Evolutionary conservation across 2,888 invertebrate genomes (phyloP).

Genomic region (Melanargia galathea): DNA sequence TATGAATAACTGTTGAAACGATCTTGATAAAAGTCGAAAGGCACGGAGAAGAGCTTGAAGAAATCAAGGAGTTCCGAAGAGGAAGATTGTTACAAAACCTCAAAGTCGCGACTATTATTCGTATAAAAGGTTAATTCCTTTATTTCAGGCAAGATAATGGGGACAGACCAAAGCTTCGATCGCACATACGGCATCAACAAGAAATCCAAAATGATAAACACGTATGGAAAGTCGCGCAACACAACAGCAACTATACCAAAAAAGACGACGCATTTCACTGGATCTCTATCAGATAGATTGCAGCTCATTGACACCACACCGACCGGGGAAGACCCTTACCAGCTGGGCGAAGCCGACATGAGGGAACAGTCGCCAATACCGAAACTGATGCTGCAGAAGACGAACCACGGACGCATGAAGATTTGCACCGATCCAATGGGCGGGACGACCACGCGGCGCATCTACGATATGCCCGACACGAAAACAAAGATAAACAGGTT

Average conservation of each 20-base stretch:
- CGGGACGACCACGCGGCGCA: constrained; percentile 47
- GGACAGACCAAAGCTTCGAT: constrained; percentile 54
- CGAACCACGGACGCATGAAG: constrained; percentile 61
- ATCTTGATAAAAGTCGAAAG: no score
- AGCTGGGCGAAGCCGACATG: constrained; percentile 74
- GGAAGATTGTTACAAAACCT: no score
- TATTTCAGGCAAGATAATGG: constrained; percentile 55
- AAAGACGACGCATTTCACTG: constrained; percentile 57
- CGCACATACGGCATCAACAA: constrained; percentile 60
- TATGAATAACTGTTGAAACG: no score
- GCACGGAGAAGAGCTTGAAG: no score
- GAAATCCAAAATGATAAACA: constrained; percentile 67
- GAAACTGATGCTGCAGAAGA: constrained; percentile 71
- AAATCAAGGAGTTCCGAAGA: no score
- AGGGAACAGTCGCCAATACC: constrained; percentile 76
- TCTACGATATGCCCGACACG: constrained; percentile 57
- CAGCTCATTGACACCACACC: constrained; percentile 73
- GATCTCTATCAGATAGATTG: constrained; percentile 67
- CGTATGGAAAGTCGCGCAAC: constrained; percentile 60
- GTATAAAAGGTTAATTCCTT: neutral
- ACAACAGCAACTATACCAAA: constrained; percentile 48
- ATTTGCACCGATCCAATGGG: constrained; percentile 49
- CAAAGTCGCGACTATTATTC: neutral
- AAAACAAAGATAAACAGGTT: constrained; percentile 39
- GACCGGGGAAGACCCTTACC: constrained; percentile 74